Evolutionary conservation across 2,888 invertebrate genomes (phyloP), one percentile per base, ranked within the genome.

Genomic region (Spisula subtruncata): DNA sequence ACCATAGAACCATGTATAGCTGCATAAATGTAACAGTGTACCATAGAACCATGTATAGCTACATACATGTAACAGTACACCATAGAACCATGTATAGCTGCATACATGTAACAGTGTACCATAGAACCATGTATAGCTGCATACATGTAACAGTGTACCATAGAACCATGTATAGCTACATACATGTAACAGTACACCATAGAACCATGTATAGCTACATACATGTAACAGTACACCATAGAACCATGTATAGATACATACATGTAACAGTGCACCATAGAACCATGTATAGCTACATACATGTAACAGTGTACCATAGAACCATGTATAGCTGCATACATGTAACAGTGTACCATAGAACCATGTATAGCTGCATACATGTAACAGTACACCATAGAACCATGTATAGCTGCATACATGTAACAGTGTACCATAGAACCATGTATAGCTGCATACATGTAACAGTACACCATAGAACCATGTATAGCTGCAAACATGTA

Each of bases 41-140:
- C 99, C 0, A 98, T 98, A 20, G 99, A 99, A 29, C 99, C 99
- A 96, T 98, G 99, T 0, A 99, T 97, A 0, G 99, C 98, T 96
- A 99, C 99, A 97, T 99, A 99, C 99, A 96, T 99, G 98, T 83
- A 99, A 97, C 99, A 99, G 95, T 98, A 98, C 0, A 99, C 99
- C 0, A 98, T 98, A 20, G 99, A 99, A 29, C 99, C 99, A 96
- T 98, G 99, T 0, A 99, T 97, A 0, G 99, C 98, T 96, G 99
- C 99, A 97, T 99, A 99, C 99, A 96, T 99, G 98, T 83, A 99
- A 97, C 99, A 99, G 95, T 98, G 98, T 0, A 99, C 99, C 0
- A 98, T 98, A 20, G 99, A 99, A 29, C 99, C 99, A 96, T 98
- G 99, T 0, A 99, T 97, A 0, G 99, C 98, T 96, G 99, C 99